Percentiles rank a stretch among this genome's conserved stretches.
Evolutionary conservation across 1,140 invertebrate genomes (phyloP).

Genomic region (Limonius californicus): DNA sequence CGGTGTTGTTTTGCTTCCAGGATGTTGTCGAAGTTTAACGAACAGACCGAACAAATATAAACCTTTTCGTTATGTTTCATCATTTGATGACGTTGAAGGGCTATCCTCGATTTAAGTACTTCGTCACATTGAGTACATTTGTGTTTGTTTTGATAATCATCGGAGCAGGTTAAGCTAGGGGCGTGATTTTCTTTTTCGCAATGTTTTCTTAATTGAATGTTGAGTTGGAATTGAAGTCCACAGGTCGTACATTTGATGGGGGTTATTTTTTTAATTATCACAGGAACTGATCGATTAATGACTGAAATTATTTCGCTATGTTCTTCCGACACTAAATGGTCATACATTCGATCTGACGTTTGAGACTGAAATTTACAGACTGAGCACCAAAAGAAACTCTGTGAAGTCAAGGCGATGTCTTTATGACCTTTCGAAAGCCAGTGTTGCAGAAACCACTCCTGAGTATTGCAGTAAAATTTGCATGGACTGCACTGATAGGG

Average conservation of each 20-base stretch:
- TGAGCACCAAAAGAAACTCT: conserved; percentile 67
- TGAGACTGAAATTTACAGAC: conserved; percentile 70
- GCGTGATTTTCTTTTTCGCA: conserved; percentile 53
- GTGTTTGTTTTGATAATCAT: conserved; percentile 62
- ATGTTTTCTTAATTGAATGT: conserved; percentile 65
- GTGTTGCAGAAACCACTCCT: conserved; percentile 68
- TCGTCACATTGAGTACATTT: conserved; percentile 56
- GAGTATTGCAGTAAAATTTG: conserved; percentile 78
- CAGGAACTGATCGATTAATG: conserved; percentile 74
- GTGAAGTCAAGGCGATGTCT: conserved; percentile 29
- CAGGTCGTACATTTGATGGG: conserved; percentile 61
- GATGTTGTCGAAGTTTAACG: conserved; percentile 57
- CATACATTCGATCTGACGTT: conserved; percentile 61
- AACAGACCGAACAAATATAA: conserved; percentile 67
- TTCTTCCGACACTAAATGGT: conserved; percentile 62
- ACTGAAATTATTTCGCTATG: conserved; percentile 69
- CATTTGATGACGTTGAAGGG: conserved; percentile 63
- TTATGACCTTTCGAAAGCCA: conserved; percentile 67
- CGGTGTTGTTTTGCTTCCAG: conserved; percentile 65
- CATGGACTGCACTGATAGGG: conserved; percentile 81
- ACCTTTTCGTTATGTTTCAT: conserved; percentile 52
- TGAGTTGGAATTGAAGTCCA: conserved; percentile 61
- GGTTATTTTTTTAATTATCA: conserved; percentile 68
- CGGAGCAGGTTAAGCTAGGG: conserved; percentile 49
- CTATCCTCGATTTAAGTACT: conserved; percentile 56